phyloP scores from a whole-genome alignment of 2,888 invertebrate species.

The Drosophila incognita region DNA sequence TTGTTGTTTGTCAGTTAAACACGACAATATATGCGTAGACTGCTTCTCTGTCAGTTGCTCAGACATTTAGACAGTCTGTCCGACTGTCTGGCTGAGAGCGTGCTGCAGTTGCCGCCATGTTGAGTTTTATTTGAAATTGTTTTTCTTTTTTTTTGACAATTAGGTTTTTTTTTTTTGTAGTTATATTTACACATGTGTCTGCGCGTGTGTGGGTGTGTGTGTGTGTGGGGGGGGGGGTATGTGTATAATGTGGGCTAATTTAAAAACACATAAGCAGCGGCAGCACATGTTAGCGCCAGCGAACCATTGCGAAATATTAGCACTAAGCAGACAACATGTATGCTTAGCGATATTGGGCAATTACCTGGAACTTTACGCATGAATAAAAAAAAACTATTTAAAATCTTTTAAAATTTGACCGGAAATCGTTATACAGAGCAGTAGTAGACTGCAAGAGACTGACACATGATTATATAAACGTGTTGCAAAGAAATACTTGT shows the following conservation, averaged over 20 bases:
- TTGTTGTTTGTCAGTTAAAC: constrained; percentile 35
- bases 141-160: constrained; percentile 57
- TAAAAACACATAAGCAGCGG: constrained; percentile 42
- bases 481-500: neutral
- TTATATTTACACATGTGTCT: constrained; percentile 55
- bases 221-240: constrained; percentile 57
- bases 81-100: constrained; percentile 5
- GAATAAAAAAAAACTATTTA: neutral
- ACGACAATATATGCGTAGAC: constrained; percentile 15
- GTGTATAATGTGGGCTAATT: constrained; percentile 55
- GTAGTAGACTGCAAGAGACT: neutral
- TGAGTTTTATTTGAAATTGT: constrained; percentile 52
- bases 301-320: constrained; percentile 26
- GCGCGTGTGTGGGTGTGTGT: constrained; percentile 29
- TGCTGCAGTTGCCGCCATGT: constrained; percentile 33
- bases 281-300: constrained; percentile 27
- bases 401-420: too few species aligned
- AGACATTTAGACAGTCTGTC: constrained; percentile 18
- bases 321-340: too few species aligned
- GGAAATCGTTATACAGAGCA: neutral
- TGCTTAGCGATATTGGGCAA: neutral
- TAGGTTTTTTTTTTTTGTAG: constrained; percentile 65
- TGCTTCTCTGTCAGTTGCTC: constrained; percentile 1
- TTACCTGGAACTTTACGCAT: constrained; percentile 4
- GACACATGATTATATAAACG: neutral